A percentile compares a stretch with the other conserved stretches of the same genome.
Conservation (phyloP, 2,888 invertebrate species). For the Melinopterus prodromus region DNA sequence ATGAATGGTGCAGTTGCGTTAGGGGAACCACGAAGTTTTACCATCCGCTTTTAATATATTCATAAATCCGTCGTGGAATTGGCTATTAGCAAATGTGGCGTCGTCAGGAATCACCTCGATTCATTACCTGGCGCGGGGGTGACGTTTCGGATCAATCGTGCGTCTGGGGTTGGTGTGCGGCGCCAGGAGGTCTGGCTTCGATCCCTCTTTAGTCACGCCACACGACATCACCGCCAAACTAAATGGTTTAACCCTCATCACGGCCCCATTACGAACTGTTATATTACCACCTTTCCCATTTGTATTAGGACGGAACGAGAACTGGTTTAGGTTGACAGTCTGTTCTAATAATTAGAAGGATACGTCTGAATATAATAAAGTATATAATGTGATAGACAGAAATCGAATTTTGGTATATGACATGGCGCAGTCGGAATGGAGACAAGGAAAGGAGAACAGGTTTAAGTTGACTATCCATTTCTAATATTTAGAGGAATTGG, state of each 20-base stretch:
- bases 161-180: slow-evolving; percentile 42
- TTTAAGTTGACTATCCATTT: not conserved
- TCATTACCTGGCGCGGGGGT: slow-evolving; percentile 47
- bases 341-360: too few species aligned
- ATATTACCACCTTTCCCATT: not conserved
- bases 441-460: not conserved
- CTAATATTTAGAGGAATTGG: too few species aligned
- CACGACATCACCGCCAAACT: slow-evolving; percentile 12
- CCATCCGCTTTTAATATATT: not conserved
- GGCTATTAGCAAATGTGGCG: slow-evolving; percentile 38
- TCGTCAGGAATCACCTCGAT: slow-evolving; percentile 47
- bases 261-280: not conserved
- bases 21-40: not conserved
- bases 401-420: too few species aligned
- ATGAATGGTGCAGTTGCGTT: not conserved
- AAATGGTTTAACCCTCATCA: slow-evolving; percentile 10
- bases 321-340: too few species aligned
- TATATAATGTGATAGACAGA: too few species aligned
- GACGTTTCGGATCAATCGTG: slow-evolving; percentile 46
- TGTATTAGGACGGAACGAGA: not conserved
- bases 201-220: slow-evolving; percentile 49
- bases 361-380: too few species aligned
- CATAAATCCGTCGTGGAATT: not conserved
- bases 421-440: too few species aligned
- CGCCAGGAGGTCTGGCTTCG: slow-evolving; percentile 52